Percentiles rank a stretch among this genome's conserved stretches.
Evolutionary conservation across 2,888 invertebrate species (phyloP).

Genomic region (Drosophila merina): DNA sequence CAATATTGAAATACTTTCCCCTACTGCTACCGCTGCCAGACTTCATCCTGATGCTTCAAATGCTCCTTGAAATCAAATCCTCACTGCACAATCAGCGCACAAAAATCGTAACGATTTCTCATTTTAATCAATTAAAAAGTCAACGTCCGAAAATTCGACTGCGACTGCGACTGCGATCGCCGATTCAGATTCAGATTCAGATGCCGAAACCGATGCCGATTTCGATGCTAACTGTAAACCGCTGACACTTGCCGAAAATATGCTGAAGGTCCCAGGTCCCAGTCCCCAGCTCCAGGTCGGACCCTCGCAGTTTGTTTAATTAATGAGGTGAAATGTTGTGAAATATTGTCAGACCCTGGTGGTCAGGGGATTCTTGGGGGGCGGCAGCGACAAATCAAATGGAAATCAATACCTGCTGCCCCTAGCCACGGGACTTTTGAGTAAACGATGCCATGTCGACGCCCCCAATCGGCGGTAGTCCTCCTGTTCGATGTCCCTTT

Average conservation of each 20-base stretch:
- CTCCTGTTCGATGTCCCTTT: slow-evolving; percentile 20
- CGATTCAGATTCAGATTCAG: slow-evolving; percentile 14
- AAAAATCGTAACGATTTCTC: slow-evolving; percentile 83
- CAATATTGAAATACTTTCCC: no score
- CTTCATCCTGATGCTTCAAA: not conserved
- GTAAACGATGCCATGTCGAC: slow-evolving; percentile 26
- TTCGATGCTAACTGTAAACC: slow-evolving; percentile 63
- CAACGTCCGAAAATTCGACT: slow-evolving; percentile 69
- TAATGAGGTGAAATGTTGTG: slow-evolving; percentile 83
- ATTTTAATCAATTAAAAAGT: slow-evolving; percentile 84
- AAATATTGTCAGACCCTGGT: slow-evolving; percentile 71
- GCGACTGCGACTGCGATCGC: slow-evolving; percentile 25
- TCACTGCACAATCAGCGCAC: slow-evolving; percentile 77
- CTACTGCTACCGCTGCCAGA: no score
- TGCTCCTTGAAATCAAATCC: slow-evolving; percentile 69
- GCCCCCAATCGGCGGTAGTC: slow-evolving; percentile 15
- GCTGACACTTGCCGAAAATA: slow-evolving; percentile 77
- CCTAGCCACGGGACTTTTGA: slow-evolving; percentile 30
- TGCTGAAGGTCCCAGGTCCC: slow-evolving; percentile 43
- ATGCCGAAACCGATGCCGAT: slow-evolving; percentile 13
- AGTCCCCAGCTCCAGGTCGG: slow-evolving; percentile 25
- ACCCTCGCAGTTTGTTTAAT: slow-evolving; percentile 74
- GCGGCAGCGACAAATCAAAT: slow-evolving; percentile 65
- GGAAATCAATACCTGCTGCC: slow-evolving; percentile 72
- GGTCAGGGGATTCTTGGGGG: not conserved